Percentiles rank a stretch among this genome's conserved stretches.
These are phyloP conservation scores for Meriones unguiculatus DNA, from an alignment of 2,113 vertebrate species.

Conservation along the genomic window DNA sequence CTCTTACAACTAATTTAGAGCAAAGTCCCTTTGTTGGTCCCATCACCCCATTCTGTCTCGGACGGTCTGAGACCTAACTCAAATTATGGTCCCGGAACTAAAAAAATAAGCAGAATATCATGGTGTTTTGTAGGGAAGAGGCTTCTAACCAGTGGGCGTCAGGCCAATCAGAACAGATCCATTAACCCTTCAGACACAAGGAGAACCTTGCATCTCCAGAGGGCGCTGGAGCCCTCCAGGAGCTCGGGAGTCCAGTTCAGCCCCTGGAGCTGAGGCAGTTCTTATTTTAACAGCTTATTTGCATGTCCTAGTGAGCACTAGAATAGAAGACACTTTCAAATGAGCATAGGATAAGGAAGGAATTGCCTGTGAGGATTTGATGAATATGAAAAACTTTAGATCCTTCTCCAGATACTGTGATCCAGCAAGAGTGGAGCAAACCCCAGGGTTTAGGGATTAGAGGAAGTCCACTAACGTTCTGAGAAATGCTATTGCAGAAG, in stretches of 20 bases:
- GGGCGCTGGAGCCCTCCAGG: accelerated
- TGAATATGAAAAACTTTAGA: background rate
- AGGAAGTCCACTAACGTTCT: background rate
- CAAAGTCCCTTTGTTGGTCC: background rate
- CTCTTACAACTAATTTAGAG: background rate
- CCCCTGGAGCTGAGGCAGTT: background rate
- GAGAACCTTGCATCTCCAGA: background rate
- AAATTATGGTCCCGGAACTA: background rate
- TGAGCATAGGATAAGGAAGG: no score
- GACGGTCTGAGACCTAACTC: background rate
- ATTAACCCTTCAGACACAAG: background rate
- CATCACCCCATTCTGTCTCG: background rate
- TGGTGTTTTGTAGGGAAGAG: no score
- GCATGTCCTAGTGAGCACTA: background rate
- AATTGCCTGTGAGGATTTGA: background rate
- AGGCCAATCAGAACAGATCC: background rate
- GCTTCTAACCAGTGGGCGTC: background rate
- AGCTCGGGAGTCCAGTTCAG: background rate
- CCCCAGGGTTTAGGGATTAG: background rate
- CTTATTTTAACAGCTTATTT: background rate
- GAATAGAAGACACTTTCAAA: background rate
- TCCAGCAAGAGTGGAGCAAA: background rate
- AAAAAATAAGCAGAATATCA: background rate
- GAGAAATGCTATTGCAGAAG: background rate
- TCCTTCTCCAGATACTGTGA: background rate